A percentile compares a stretch with the other conserved stretches of the same genome.
Conservation (phyloP, 2,797 vertebrate genomes). For the Champsocephalus esox region DNA sequence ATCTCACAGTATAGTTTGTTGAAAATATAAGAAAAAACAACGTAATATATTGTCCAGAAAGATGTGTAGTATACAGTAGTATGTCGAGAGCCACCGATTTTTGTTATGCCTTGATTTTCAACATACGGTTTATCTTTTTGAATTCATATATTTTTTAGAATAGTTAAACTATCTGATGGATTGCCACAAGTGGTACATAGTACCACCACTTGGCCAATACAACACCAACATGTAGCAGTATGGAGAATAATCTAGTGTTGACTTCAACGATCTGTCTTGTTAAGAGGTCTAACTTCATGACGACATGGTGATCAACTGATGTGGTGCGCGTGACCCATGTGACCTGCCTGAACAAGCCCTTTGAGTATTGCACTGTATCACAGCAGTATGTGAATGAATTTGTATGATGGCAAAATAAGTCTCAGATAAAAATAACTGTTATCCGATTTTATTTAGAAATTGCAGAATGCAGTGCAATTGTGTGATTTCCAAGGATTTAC, state of each 20-base stretch:
- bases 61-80: no score
- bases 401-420: conserved; percentile 41
- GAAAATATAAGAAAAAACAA: no score
- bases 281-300: conserved; percentile 27
- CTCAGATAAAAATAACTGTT: conserved; percentile 39
- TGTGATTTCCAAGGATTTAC: conserved; percentile 53
- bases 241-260: neutral
- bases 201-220: neutral
- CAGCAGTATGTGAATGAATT: conserved; percentile 53
- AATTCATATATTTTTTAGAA: neutral
- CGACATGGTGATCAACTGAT: conserved; percentile 28
- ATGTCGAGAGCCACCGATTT: no score
- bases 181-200: neutral
- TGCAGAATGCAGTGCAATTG: conserved; percentile 20
- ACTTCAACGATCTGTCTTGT: conserved; percentile 2
- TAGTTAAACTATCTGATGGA: neutral
- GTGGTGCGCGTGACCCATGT: conserved; percentile 19
- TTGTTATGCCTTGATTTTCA: neutral
- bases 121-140: no score
- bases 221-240: conserved; percentile 10
- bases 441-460: conserved; percentile 22
- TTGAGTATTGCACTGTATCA: conserved; percentile 30
- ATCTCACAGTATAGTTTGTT: no score
- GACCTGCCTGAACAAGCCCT: conserved; percentile 4
- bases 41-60: no score